Evolutionary conservation across 2,888 invertebrate species (phyloP).

Genomic region (Seira ritae): DNA sequence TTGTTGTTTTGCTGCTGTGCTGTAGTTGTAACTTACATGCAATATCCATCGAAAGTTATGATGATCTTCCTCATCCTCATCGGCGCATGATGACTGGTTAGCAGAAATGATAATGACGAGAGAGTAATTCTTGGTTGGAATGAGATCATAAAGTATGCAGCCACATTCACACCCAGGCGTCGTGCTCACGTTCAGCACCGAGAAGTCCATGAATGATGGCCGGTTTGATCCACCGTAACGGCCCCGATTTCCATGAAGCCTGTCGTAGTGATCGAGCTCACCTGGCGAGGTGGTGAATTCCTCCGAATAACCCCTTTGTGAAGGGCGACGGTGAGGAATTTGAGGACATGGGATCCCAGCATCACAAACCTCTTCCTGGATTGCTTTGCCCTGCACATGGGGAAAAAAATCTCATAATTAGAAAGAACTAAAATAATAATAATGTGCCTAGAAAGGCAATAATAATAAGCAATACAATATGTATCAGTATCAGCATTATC

Average conservation of each 20-base stretch:
- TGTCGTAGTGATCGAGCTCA: constrained; percentile 9
- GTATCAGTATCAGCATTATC: background rate
- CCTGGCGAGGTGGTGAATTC: background rate
- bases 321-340: constrained; percentile 15
- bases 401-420: too few species aligned
- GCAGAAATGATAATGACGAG: constrained; percentile 70
- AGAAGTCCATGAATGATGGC: constrained; percentile 47
- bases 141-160: constrained; percentile 70
- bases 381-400: constrained; percentile 66
- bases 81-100: constrained; percentile 70
- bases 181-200: constrained; percentile 55
- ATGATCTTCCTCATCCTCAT: constrained; percentile 70
- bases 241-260: constrained; percentile 22
- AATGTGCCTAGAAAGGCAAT: background rate
- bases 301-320: background rate
- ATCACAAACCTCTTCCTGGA: constrained; percentile 70
- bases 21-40: constrained; percentile 60
- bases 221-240: constrained; percentile 21
- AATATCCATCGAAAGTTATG: constrained; percentile 72
- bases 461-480: too few species aligned
- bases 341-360: constrained; percentile 63
- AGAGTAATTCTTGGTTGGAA: constrained; percentile 68
- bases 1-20: too few species aligned
- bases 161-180: constrained; percentile 72
- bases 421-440: background rate